These are phyloP conservation scores for Selene dorsalis DNA, from an alignment of 2,797 vertebrate genomes.

Conservation along the genomic window DNA sequence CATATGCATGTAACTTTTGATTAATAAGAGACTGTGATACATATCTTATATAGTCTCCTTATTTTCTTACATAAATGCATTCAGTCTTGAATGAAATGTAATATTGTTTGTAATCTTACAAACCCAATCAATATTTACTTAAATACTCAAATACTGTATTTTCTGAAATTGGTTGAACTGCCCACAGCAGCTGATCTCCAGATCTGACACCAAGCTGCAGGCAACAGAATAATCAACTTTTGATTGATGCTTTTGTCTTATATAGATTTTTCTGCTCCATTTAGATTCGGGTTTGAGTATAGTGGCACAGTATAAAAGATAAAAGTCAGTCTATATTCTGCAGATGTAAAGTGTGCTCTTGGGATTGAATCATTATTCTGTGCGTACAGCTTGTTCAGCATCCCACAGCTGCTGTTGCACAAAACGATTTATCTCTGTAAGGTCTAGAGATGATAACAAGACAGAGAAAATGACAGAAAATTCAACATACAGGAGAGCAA, in stretches of 20 bases:
- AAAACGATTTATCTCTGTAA: not conserved
- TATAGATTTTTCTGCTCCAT: not conserved
- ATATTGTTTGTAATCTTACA: not conserved
- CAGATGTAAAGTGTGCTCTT: not conserved
- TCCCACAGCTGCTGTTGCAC: not conserved
- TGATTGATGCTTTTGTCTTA: not conserved
- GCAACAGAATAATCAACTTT: not conserved
- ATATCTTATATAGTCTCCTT: not conserved
- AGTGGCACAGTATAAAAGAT: not conserved
- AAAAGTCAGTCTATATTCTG: not conserved
- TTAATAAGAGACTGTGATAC: not conserved
- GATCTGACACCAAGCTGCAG: not conserved
- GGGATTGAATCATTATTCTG: constrained; percentile 1
- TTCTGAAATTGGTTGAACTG: not conserved
- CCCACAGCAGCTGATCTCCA: not conserved
- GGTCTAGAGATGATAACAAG: not conserved
- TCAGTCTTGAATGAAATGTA: not conserved
- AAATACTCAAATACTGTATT: not conserved
- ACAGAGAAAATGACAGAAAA: not conserved
- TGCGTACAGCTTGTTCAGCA: not conserved
- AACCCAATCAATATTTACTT: not conserved
- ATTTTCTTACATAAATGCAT: not conserved
- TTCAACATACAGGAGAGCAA: not conserved
- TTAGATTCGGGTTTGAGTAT: not conserved
- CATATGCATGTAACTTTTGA: not conserved